These are phyloP conservation scores for Sinhomidia bicolor DNA, from an alignment of 2,888 invertebrate species.

Conservation along the genomic window DNA sequence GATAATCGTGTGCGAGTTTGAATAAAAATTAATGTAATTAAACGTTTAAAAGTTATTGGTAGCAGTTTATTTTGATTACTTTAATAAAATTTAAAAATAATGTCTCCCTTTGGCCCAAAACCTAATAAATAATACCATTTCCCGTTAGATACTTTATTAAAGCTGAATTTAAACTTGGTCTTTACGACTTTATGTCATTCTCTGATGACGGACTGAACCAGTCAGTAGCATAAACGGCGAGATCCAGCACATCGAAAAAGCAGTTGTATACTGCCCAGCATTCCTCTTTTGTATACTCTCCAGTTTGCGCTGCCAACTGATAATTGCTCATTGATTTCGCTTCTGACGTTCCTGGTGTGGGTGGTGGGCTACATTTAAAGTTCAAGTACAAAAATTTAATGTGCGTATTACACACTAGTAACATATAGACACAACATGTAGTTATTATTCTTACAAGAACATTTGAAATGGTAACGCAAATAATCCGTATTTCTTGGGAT, in stretches of 20 bases:
- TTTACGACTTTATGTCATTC: too few relatives aligned
- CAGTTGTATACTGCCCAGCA: constrained; percentile 78
- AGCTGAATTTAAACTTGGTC: too few relatives aligned
- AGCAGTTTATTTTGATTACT: too few relatives aligned
- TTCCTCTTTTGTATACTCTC: constrained; percentile 76
- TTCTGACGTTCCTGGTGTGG: constrained; percentile 65
- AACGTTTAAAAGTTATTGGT: too few relatives aligned
- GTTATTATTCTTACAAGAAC: constrained; percentile 77
- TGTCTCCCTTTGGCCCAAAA: too few relatives aligned
- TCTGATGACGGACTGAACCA: constrained; percentile 63
- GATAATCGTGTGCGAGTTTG: too few relatives aligned
- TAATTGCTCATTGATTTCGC: constrained; percentile 71
- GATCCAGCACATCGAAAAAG: constrained; percentile 79
- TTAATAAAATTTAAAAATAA: too few relatives aligned
- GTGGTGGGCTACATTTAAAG: constrained; percentile 63
- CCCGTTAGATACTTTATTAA: too few relatives aligned
- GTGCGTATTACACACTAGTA: neutral
- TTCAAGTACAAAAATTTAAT: neutral
- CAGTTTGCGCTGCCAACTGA: constrained; percentile 79
- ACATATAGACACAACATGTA: neutral
- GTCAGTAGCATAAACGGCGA: constrained; percentile 77
- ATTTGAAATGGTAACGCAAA: constrained; percentile 78
- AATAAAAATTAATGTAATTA: too few relatives aligned
- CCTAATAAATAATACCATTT: too few relatives aligned
- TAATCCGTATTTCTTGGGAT: constrained; percentile 78